phyloP scores from a whole-genome alignment of 2,797 vertebrate species.

The Pagetopsis macropterus region DNA sequence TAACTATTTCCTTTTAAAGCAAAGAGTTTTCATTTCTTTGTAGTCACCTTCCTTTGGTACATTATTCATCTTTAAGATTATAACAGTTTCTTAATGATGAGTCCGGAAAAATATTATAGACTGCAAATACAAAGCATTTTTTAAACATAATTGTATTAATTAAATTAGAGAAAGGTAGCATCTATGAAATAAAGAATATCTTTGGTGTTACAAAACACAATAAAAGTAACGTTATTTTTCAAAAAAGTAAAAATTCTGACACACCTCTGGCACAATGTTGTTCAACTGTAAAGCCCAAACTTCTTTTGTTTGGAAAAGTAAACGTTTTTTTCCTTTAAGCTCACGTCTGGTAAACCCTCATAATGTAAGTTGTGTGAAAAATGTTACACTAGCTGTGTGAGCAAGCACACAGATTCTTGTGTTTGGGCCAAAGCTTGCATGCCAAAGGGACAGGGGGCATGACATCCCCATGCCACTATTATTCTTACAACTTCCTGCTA shows the following conservation, averaged over 20 bases:
- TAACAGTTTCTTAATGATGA: background rate
- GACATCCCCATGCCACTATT: slow-evolving; percentile 68
- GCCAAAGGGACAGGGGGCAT: slow-evolving; percentile 50
- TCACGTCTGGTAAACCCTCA: background rate
- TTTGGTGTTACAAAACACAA: background rate
- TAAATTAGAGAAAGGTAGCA: background rate
- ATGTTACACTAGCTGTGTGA: slow-evolving; percentile 2
- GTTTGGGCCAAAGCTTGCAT: slow-evolving; percentile 46
- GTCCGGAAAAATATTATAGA: background rate
- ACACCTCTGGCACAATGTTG: background rate
- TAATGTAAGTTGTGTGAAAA: slow-evolving; percentile 7
- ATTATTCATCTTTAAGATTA: background rate
- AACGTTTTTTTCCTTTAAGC: background rate
- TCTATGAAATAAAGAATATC: background rate
- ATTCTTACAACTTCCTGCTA: slow-evolving; percentile 82
- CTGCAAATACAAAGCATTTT: background rate
- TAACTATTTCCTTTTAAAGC: slow-evolving; percentile 24
- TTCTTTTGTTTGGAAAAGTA: background rate
- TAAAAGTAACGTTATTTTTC: background rate
- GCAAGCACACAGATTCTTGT: slow-evolving; percentile 14
- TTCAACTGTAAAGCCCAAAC: background rate
- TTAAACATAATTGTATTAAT: background rate
- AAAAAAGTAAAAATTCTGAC: background rate
- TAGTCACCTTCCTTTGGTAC: background rate
- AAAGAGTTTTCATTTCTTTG: slow-evolving; percentile 18